Evolutionary conservation across 2,797 vertebrate genomes (phyloP).

Genomic region (Tympanoctomys barrerae): DNA sequence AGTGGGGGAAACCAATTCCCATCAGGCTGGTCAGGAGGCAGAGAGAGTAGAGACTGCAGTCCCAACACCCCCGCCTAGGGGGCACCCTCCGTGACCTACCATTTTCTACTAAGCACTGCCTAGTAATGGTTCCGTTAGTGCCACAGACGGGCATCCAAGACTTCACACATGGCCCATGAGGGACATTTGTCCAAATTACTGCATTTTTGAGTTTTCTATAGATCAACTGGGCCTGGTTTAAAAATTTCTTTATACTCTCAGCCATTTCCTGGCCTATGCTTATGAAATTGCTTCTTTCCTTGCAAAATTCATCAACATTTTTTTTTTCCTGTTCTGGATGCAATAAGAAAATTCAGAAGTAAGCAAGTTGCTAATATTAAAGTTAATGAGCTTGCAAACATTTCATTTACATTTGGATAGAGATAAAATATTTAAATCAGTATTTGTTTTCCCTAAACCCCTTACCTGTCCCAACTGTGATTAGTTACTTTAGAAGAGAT

Average conservation of each 20-base stretch:
- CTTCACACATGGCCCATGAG: not conserved
- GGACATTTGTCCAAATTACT: not conserved
- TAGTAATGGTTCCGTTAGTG: not conserved
- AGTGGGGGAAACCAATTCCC: no score
- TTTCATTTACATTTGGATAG: slow-evolving; percentile 56
- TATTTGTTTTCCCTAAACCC: slow-evolving; percentile 62
- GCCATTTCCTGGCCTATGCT: not conserved
- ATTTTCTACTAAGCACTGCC: no score
- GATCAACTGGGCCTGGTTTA: not conserved
- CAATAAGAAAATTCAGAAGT: slow-evolving; percentile 47
- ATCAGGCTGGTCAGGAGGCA: no score
- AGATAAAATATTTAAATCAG: slow-evolving; percentile 49
- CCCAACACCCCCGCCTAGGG: not conserved
- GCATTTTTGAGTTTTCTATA: not conserved
- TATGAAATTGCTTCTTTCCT: not conserved
- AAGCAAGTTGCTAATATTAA: slow-evolving; percentile 64
- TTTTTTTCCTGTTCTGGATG: slow-evolving; percentile 54
- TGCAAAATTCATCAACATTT: slow-evolving; percentile 54
- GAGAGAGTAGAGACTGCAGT: not conserved
- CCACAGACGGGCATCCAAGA: not conserved
- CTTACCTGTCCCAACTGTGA: slow-evolving; percentile 64
- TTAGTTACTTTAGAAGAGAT: slow-evolving; percentile 78
- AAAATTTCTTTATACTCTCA: not conserved
- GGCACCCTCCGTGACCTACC: not conserved
- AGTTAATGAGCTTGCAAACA: slow-evolving; percentile 71